These are phyloP conservation scores for Drosophila falleni DNA, from an alignment of 2,888 invertebrate genomes.

Conservation along the genomic window DNA sequence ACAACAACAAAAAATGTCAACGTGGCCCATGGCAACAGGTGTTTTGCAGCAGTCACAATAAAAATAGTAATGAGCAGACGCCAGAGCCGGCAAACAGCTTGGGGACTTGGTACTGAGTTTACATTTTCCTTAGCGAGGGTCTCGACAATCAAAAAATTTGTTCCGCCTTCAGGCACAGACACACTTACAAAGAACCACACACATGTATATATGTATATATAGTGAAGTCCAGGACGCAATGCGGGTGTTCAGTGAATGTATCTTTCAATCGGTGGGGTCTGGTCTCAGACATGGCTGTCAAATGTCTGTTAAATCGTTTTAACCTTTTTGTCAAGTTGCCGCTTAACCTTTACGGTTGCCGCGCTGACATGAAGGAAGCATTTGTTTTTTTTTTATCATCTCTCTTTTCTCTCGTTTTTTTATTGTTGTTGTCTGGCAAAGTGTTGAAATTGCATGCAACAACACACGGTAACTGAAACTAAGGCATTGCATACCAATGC, in stretches of 20 bases:
- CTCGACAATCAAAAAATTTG: constrained; percentile 58
- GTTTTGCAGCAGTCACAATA: constrained; percentile 46
- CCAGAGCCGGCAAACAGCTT: constrained; percentile 39
- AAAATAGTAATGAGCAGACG: constrained; percentile 47
- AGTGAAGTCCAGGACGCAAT: constrained; percentile 52
- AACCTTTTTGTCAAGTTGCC: constrained; percentile 84
- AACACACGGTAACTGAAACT: constrained; percentile 32
- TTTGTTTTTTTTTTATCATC: constrained; percentile 47
- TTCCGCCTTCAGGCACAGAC: constrained; percentile 67
- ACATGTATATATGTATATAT: neutral
- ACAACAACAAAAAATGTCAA: constrained; percentile 64
- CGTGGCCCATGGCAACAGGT: constrained; percentile 61
- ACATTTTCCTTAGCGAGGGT: constrained; percentile 56
- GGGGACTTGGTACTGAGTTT: constrained; percentile 44
- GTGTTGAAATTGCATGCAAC: constrained; percentile 60
- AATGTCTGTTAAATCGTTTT: constrained; percentile 80
- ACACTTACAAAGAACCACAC: constrained; percentile 9
- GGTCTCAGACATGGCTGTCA: constrained; percentile 48
- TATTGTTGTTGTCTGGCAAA: constrained; percentile 44
- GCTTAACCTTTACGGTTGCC: constrained; percentile 81
- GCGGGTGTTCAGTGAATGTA: constrained; percentile 57
- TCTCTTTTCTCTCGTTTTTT: neutral
- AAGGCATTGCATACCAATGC: constrained; percentile 41
- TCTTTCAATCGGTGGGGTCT: constrained; percentile 46
- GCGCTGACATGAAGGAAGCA: constrained; percentile 77